A percentile compares a stretch with the other conserved stretches of the same genome.
These are phyloP conservation scores for Ispidina picta DNA, from an alignment of 2,797 vertebrate genomes.

Conservation along the genomic window DNA sequence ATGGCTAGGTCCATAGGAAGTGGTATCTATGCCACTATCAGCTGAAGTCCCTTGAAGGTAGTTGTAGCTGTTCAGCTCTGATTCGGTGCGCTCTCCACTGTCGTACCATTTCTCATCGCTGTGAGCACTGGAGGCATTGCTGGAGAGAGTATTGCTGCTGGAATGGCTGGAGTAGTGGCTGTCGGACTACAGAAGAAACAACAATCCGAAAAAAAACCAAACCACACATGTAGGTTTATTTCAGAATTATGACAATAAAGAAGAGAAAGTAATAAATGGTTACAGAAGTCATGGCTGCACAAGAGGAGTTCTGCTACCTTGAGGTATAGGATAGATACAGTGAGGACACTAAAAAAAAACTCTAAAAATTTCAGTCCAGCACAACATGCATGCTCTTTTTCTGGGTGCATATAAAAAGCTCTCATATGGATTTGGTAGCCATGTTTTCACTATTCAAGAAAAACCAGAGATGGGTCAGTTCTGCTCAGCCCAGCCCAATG, in stretches of 20 bases:
- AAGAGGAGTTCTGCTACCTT: not conserved
- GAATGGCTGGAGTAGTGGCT: conserved; percentile 94
- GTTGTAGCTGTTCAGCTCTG: conserved; percentile 90
- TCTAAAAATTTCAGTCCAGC: not conserved
- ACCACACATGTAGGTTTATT: not conserved
- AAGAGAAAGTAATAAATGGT: not conserved
- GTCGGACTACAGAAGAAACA: conserved; percentile 80
- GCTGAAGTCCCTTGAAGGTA: conserved; percentile 91
- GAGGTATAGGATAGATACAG: not conserved
- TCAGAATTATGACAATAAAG: not conserved
- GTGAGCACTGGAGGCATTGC: conserved; percentile 93
- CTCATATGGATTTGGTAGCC: not conserved
- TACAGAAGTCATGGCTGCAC: not conserved
- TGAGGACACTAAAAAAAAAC: not conserved
- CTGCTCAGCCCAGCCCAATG: not conserved
- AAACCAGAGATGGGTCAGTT: not conserved
- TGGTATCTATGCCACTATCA: conserved; percentile 91
- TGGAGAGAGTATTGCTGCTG: conserved; percentile 95
- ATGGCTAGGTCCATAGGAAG: conserved; percentile 88
- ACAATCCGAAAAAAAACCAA: not conserved
- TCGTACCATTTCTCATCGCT: conserved; percentile 98
- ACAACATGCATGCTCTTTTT: not conserved
- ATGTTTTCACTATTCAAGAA: not conserved
- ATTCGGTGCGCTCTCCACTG: conserved; percentile 84
- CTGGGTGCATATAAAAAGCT: not conserved